Percentiles rank a stretch among this genome's conserved stretches.
Evolutionary conservation across 2,888 invertebrate species (phyloP).

Genomic region (Netelia fuscicornis): DNA sequence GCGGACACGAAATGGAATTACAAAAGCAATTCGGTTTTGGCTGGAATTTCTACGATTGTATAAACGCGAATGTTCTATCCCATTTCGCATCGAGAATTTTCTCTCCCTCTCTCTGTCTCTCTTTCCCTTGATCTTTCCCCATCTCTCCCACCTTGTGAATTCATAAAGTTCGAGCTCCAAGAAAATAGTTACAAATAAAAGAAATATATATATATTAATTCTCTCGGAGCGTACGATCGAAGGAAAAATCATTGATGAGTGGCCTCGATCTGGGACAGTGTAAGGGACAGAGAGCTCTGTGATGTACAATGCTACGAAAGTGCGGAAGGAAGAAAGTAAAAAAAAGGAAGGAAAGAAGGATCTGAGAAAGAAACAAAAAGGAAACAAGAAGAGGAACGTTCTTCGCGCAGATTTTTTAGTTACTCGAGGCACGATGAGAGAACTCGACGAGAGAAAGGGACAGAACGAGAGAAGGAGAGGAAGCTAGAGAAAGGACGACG

Average conservation of each 20-base stretch:
- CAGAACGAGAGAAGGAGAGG: neutral
- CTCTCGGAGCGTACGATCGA: neutral
- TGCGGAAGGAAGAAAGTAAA: neutral
- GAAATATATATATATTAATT: neutral
- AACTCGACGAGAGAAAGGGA: neutral
- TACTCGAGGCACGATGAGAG: constrained; percentile 47
- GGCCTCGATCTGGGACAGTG: constrained; percentile 10
- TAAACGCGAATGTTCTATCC: neutral
- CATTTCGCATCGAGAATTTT: neutral
- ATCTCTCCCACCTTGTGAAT: constrained; percentile 7
- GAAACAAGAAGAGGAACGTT: constrained; percentile 33
- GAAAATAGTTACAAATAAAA: constrained; percentile 8
- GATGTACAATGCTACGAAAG: neutral
- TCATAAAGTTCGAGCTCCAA: constrained; percentile 6
- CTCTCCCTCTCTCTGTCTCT: neutral
- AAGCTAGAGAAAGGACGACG: constrained; percentile 7
- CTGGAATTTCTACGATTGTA: neutral
- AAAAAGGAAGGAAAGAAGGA: constrained; percentile 4
- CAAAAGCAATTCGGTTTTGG: constrained; percentile 77
- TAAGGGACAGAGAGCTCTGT: neutral
- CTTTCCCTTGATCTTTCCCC: constrained; percentile 17
- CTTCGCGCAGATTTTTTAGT: constrained; percentile 60
- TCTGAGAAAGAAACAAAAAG: neutral
- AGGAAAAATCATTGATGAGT: neutral
- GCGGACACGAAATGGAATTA: constrained; percentile 79